Base-by-base conservation (phyloP, 2,113 vertebrate genomes). In the Ailuropoda melanoleuca region DNA sequence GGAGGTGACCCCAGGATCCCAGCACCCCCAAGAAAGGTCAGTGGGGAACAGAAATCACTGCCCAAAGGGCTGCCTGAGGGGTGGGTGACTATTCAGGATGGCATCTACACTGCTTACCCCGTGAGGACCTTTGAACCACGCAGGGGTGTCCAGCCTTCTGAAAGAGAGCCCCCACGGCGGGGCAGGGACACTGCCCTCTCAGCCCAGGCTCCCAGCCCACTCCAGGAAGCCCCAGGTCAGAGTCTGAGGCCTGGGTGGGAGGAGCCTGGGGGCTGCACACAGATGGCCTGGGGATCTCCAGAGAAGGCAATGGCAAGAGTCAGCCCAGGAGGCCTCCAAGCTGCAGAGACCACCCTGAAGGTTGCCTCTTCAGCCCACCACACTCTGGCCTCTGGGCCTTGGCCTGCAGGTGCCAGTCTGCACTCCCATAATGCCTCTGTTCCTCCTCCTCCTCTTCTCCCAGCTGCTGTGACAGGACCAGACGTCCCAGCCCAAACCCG, bases 1-100 rank as follows among this genome's bases (percentile, higher is more conserved):
- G 39, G 75, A 92, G 62, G 55, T 90, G 97, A 98, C 97, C 97
- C 98, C 98, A 98, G 98, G 98, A 98, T 96, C 84, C 53, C 98
- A 96, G 72, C 98, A 84, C 98, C 98, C 98, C 98, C 98, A 98
- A 97, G 98, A 99, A 99, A 99, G 99, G 99, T 99, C 99, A 99
- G 99, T 99, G 99, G 98, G 98, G 98, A 99, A 94, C 98, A 99
- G 97, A 99, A 98, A 98, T 97, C 97, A 97, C 98, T 98, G 96
- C 98, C 98, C 97, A 93, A 98, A 96, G 98, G 92, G 74, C 91
- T 97, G 88, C 91, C 97, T 95, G 98, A 98, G 97, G 98, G 98
- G 99, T 97, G 98, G 98, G 90, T 98, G 98, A 98, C 98, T 75
- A 95, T 98, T 98, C 98, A 98, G 98, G 98, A 99, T 88, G 98